Evolutionary conservation across 2,888 invertebrate genomes (phyloP).

Genomic region (Cylloceria caligata): DNA sequence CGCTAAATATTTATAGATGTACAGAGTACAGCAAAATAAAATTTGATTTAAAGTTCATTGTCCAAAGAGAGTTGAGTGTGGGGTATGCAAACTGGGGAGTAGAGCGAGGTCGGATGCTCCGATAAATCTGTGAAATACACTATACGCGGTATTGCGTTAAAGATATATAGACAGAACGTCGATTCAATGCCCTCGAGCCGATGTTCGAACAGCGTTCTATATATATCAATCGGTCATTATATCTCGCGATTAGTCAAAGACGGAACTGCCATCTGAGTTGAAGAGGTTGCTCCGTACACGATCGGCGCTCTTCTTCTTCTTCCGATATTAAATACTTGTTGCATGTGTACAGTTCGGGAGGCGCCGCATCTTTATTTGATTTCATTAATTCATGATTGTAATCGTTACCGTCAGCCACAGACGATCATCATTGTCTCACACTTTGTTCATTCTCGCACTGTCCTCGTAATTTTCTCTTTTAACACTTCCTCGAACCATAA

Average conservation of each 20-base stretch:
- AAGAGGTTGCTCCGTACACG: conserved; percentile 73
- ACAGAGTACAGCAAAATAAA: not conserved
- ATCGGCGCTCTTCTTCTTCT: conserved; percentile 42
- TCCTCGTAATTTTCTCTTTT: conserved; percentile 2
- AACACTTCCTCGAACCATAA: conserved; percentile 26
- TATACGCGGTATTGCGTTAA: conserved; percentile 6
- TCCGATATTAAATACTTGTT: conserved; percentile 23
- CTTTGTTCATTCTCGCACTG: not conserved
- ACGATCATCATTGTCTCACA: not conserved
- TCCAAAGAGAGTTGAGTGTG: conserved; percentile 11
- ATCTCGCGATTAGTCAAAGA: conserved; percentile 74
- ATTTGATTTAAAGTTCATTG: conserved; percentile 31
- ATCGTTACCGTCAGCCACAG: not conserved
- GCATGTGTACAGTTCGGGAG: not conserved
- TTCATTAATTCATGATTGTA: conserved; percentile 2
- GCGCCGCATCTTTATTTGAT: too few species aligned
- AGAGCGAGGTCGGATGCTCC: conserved; percentile 50
- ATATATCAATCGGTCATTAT: conserved; percentile 67
- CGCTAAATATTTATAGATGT: not conserved
- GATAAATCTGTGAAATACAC: conserved; percentile 12
- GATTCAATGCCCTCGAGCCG: conserved; percentile 72
- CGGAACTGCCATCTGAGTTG: conserved; percentile 74
- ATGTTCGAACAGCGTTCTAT: conserved; percentile 44
- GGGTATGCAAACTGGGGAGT: conserved; percentile 39
- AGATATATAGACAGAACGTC: conserved; percentile 52